Evolutionary conservation across 2,797 vertebrate species (phyloP).

Genomic region (Coendou prehensilis): DNA sequence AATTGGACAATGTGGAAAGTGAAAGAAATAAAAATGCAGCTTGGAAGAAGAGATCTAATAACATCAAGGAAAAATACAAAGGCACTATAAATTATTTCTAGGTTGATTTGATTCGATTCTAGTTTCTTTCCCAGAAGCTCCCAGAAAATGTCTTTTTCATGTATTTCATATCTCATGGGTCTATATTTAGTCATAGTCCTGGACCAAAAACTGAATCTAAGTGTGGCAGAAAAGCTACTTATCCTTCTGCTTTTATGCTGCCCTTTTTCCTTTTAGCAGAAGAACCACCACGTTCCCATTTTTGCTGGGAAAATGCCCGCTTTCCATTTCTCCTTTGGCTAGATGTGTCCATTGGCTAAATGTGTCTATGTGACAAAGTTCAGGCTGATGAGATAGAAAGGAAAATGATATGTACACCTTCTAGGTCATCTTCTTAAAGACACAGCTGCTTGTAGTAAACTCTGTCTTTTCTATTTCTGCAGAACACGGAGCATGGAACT

Average conservation of each 20-base stretch:
- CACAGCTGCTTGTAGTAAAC: background rate
- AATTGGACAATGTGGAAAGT: background rate
- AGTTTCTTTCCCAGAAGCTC: constrained; percentile 57
- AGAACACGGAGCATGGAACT: background rate
- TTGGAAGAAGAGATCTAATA: constrained; percentile 11
- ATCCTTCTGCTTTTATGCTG: background rate
- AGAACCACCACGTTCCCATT: background rate
- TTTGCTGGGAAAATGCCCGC: background rate
- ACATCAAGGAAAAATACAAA: constrained; percentile 41
- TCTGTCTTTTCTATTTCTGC: background rate
- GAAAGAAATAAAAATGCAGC: background rate
- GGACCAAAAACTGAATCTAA: background rate
- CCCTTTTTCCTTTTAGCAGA: background rate
- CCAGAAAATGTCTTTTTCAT: constrained; percentile 47
- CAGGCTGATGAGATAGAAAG: background rate
- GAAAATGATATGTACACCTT: background rate
- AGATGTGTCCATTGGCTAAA: background rate
- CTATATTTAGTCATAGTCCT: background rate
- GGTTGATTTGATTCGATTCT: constrained; percentile 55
- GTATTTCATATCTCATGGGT: background rate
- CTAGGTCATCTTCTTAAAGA: background rate
- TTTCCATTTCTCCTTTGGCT: background rate
- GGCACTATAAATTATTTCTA: background rate
- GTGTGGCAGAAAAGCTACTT: background rate
- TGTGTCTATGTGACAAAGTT: background rate